phyloP scores from a whole-genome alignment of 2,797 vertebrate species.

The Morus bassanus region DNA sequence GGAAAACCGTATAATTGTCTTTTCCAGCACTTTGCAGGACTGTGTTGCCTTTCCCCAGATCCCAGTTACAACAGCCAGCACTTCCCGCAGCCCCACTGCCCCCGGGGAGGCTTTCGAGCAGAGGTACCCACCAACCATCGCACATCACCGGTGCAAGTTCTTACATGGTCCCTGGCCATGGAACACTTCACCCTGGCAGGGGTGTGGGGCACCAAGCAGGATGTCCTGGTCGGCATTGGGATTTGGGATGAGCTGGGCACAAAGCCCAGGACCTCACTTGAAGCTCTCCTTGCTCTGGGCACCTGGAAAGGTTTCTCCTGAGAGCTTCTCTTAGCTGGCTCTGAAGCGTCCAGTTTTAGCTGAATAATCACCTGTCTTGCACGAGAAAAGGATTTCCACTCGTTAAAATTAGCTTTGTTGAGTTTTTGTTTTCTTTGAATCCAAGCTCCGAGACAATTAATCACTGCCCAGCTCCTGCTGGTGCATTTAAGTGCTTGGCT shows the following conservation, averaged over 20 bases:
- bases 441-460: background rate
- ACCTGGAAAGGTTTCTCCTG: background rate
- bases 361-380: background rate
- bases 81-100: background rate
- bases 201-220: accelerated
- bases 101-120: accelerated
- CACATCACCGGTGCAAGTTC: background rate
- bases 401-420: background rate
- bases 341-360: background rate
- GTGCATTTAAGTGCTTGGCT: background rate
- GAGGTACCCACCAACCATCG: background rate
- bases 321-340: background rate
- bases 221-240: background rate
- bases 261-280: background rate
- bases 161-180: background rate
- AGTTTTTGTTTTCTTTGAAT: background rate
- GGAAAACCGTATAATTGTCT: background rate
- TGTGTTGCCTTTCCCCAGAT: background rate
- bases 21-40: background rate
- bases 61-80: background rate
- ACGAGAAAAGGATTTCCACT: background rate
- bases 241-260: background rate
- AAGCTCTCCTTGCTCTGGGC: background rate
- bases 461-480: background rate
- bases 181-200: background rate